Evolutionary conservation across 2,113 vertebrate genomes (phyloP).

Genomic region (Notiomystis cincta): DNA sequence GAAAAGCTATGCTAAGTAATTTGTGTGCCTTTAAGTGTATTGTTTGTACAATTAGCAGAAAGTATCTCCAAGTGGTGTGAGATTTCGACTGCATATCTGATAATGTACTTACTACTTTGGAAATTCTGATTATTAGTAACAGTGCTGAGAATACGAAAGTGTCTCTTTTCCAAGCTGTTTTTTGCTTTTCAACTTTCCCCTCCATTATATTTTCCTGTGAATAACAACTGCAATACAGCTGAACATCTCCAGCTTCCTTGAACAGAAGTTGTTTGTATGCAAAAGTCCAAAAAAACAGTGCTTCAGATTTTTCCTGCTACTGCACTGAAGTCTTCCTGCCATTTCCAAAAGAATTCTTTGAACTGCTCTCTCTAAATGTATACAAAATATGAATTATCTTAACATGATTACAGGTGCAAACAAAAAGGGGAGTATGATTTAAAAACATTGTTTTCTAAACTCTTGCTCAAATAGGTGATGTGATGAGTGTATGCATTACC

Average conservation of each 20-base stretch:
- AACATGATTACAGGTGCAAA: background rate
- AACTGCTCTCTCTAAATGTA: background rate
- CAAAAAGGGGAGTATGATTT: background rate
- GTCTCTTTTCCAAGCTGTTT: background rate
- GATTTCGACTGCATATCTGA: background rate
- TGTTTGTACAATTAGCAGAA: background rate
- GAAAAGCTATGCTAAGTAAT: background rate
- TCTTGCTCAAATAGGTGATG: background rate
- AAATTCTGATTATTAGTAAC: background rate
- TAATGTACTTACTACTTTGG: background rate
- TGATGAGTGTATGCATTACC: background rate
- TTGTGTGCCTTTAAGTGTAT: background rate
- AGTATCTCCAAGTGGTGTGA: background rate
- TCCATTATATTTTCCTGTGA: background rate
- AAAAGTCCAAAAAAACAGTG: background rate
- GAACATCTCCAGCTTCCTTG: background rate
- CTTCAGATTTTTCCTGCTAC: background rate
- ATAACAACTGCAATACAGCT: background rate
- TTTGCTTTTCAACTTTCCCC: background rate
- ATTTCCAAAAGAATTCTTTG: background rate
- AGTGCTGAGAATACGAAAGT: background rate
- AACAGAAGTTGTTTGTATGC: background rate
- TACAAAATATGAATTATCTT: background rate
- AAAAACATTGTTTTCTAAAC: background rate
- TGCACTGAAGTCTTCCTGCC: background rate